Base-by-base conservation (phyloP, 2,888 invertebrate genomes). In the Drosophila paucipuncta region DNA sequence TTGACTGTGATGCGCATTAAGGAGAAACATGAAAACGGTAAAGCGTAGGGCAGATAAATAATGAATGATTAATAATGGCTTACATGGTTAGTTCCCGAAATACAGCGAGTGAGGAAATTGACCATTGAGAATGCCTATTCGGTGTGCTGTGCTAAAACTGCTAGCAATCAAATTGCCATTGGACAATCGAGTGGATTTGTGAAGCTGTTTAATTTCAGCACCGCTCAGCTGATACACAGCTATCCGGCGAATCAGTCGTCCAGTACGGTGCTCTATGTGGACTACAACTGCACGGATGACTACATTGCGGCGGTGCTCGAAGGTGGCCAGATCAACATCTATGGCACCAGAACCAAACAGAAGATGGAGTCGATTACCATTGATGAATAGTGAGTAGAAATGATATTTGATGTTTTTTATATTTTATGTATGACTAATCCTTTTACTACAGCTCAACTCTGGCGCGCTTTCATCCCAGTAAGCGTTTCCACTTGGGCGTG, bases 251-350 rank as follows among this genome's bases (percentile, higher is more conserved):
- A 93, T 39, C 79, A 82, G 25, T 78, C 83, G 6, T 85, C 90
- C 4, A 91, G 89, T 61, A 85, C 92, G 7, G 92, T 93, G 4
- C 75, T 93, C n/a, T 91, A 82, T 68, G 77, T 93, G 67, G 93
- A 93, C 71, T 93, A 92, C 59, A 93, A 92, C 74, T 87, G 90
- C 11, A 91, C 92, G 0, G 93, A 93, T 80, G 93, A 93, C 64
- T 93, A 93, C 58, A 87, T 93, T 54, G 90, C 93, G 0, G 91
- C 92, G 0, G 93, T 93, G 9, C 89, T 91, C 37, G 93, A 93
- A 65, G 91, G 84, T 71, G 93, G 93, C 11, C 69, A 76, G 31
- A 91, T 93, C 6, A 93, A 91, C 53, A 82, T 93, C 4, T 93
- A 91, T 72, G 92, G 93, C 16, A 91, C 89, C 4, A 92, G 91